phyloP scores from a whole-genome alignment of 2,113 vertebrate genomes.

The Mesembrinibis cayennensis region DNA sequence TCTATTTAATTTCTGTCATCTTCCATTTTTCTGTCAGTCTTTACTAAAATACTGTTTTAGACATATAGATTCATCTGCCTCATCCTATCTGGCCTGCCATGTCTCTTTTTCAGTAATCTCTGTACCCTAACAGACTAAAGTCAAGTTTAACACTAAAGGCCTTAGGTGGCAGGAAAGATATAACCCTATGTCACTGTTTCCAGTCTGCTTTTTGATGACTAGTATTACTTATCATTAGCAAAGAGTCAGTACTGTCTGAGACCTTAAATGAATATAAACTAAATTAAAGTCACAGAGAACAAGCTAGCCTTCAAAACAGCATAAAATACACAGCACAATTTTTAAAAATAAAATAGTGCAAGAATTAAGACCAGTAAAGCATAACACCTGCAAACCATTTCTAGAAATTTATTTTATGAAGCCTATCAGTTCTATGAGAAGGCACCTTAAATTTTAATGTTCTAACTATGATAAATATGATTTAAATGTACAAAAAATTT shows the following conservation, averaged over 20 bases:
- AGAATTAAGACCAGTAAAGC: background rate
- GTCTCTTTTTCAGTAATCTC: background rate
- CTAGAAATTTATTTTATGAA: background rate
- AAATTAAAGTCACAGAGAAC: background rate
- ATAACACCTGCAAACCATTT: background rate
- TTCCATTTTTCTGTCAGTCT: background rate
- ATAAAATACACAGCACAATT: background rate
- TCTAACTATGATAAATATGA: background rate
- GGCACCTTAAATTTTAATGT: background rate
- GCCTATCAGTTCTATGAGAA: background rate
- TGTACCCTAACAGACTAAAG: background rate
- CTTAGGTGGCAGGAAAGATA: background rate
- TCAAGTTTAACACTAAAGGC: background rate
- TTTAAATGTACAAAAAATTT: background rate
- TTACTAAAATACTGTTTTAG: background rate
- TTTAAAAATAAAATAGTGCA: background rate
- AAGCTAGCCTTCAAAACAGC: background rate
- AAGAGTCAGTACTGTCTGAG: background rate
- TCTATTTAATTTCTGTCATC: background rate
- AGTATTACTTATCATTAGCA: background rate
- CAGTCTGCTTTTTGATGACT: background rate
- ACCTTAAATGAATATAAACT: background rate
- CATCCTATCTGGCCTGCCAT: background rate
- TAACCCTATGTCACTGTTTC: rapidly evolving
- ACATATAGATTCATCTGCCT: background rate